These are phyloP conservation scores for Plemyria rubiginata DNA, from an alignment of 2,888 invertebrate species.

Conservation along the genomic window DNA sequence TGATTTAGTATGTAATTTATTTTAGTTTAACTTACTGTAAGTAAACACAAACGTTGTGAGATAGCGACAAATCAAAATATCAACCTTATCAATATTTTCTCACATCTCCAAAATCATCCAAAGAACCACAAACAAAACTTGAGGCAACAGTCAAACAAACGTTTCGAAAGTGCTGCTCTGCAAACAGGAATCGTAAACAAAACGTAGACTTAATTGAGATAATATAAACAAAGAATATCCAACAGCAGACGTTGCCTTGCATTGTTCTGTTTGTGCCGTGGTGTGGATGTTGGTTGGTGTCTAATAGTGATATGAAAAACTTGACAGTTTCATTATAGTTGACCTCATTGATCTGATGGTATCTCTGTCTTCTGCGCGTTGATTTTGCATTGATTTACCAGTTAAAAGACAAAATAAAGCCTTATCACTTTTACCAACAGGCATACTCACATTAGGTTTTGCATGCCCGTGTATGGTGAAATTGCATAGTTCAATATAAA, in stretches of 20 bases:
- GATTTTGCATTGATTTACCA: no score
- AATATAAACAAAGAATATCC: slow-evolving; percentile 77
- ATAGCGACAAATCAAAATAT: not conserved
- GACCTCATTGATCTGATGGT: no score
- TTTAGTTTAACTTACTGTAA: no score
- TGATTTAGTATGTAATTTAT: no score
- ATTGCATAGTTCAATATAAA: no score
- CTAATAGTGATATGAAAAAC: not conserved
- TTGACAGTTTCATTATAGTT: not conserved
- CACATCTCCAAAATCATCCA: slow-evolving; percentile 20
- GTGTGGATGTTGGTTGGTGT: slow-evolving; percentile 11
- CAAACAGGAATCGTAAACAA: slow-evolving; percentile 67
- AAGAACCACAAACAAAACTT: slow-evolving; percentile 29
- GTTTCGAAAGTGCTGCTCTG: slow-evolving; percentile 70
- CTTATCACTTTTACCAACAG: no score
- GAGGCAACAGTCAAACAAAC: slow-evolving; percentile 57
- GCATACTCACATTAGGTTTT: no score
- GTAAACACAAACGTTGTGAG: no score
- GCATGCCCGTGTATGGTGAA: no score
- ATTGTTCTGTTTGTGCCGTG: slow-evolving; percentile 36
- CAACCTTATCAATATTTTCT: not conserved
- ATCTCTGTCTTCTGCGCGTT: no score
- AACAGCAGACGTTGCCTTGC: slow-evolving; percentile 59
- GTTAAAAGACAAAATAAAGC: no score
- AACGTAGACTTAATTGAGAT: slow-evolving; percentile 81